Percentiles rank a stretch among this genome's conserved stretches.
phyloP scores from a whole-genome alignment of 2,797 vertebrate genomes.

The Bufotes viridis region DNA sequence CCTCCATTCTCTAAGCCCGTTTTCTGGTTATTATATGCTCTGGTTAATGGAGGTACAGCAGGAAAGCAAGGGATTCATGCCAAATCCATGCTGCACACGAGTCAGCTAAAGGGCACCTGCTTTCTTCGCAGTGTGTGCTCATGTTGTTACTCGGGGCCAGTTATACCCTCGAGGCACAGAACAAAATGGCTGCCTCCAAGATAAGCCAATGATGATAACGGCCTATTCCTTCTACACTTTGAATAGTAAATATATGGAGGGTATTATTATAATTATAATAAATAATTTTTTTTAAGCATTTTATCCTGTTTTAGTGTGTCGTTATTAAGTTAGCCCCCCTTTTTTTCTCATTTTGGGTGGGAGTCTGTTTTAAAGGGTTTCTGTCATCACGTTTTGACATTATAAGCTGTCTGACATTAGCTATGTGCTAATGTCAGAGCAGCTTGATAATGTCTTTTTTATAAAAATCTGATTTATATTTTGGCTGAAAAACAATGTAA shows the following conservation, averaged over 20 bases:
- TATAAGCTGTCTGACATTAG: too few relatives aligned
- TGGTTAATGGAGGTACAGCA: not conserved
- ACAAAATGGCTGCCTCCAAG: constrained; percentile 11
- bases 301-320: constrained; percentile 48
- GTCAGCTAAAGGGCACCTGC: not conserved
- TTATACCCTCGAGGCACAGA: not conserved
- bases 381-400: too few relatives aligned
- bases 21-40: not conserved
- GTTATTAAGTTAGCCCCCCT: not conserved
- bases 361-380: constrained; percentile 40
- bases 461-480: too few relatives aligned
- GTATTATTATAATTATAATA: too few relatives aligned
- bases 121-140: too few relatives aligned
- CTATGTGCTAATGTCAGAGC: too few relatives aligned
- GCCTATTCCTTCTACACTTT: not conserved
- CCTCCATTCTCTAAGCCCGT: not conserved
- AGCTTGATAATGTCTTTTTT: too few relatives aligned
- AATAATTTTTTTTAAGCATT: not conserved
- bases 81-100: not conserved
- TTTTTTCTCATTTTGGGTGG: not conserved
- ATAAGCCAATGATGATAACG: not conserved
- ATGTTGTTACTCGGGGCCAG: not conserved
- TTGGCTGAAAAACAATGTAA: too few relatives aligned
- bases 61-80: not conserved
- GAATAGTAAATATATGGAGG: not conserved